Percentiles rank a stretch among this genome's conserved stretches.
phyloP scores from a whole-genome alignment of 2,797 vertebrate species.

The Lepus oiostolus region DNA sequence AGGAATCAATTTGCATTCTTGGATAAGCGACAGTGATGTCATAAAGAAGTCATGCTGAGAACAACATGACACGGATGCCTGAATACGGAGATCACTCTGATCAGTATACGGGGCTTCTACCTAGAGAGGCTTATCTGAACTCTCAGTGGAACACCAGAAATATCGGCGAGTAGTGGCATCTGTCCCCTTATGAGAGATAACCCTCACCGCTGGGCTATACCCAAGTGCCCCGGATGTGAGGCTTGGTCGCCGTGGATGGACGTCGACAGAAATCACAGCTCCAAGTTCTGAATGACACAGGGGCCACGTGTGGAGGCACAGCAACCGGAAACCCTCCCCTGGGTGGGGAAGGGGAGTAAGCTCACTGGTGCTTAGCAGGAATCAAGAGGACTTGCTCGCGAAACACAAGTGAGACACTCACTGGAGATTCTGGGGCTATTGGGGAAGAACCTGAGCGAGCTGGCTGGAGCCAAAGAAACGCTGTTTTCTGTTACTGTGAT shows the following conservation, averaged over 20 bases:
- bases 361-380: not conserved
- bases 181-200: not conserved
- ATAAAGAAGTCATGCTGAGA: not conserved
- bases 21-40: not conserved
- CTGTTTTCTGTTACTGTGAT: not conserved
- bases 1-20: not conserved
- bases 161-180: not conserved
- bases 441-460: not conserved
- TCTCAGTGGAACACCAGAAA: not conserved
- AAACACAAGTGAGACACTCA: not conserved
- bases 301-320: not conserved
- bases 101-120: not conserved
- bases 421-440: not conserved
- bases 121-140: not conserved
- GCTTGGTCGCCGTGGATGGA: not conserved
- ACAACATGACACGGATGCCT: not conserved
- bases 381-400: not conserved
- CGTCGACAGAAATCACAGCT: not conserved
- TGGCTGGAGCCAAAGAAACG: not conserved
- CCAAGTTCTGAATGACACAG: not conserved
- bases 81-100: not conserved
- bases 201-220: not conserved
- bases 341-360: not conserved
- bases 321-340: not conserved
- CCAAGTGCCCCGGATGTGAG: not conserved